A percentile compares a stretch with the other conserved stretches of the same genome.
phyloP scores from a whole-genome alignment of 2,888 invertebrate genomes.

The Cheilosia grossa region DNA sequence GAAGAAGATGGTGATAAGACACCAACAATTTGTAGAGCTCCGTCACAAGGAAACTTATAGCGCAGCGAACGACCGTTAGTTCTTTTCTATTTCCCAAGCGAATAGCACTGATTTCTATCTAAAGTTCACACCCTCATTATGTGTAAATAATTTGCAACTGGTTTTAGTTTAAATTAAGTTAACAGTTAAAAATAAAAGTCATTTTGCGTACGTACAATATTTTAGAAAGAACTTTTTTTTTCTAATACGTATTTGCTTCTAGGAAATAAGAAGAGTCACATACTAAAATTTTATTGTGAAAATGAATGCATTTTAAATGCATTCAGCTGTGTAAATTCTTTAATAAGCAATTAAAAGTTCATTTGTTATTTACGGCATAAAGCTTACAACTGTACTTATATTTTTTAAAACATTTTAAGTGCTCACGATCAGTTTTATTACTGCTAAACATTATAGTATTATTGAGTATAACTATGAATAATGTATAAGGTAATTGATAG shows the following conservation, averaged over 20 bases:
- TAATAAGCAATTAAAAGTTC: slow-evolving; percentile 27
- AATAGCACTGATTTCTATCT: slow-evolving; percentile 26
- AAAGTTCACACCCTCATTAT: not conserved
- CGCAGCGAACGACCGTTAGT: slow-evolving; percentile 59
- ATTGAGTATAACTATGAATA: slow-evolving; percentile 36
- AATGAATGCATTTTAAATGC: slow-evolving; percentile 29
- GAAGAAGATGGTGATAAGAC: slow-evolving; percentile 44
- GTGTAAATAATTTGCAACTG: slow-evolving; percentile 40
- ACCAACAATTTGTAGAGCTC: slow-evolving; percentile 26
- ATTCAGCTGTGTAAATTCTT: slow-evolving; percentile 40
- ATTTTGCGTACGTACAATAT: slow-evolving; percentile 12
- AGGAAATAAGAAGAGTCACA: slow-evolving; percentile 13
- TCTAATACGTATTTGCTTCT: slow-evolving; percentile 7
- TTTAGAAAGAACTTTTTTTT: slow-evolving; percentile 18
- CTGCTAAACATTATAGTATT: slow-evolving; percentile 53
- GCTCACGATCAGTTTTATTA: slow-evolving; percentile 26
- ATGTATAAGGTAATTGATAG: slow-evolving; percentile 30
- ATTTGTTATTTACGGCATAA: slow-evolving; percentile 1
- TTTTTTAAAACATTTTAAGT: slow-evolving; percentile 4
- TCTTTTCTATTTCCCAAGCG: slow-evolving; percentile 69
- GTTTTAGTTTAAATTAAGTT: slow-evolving; percentile 19
- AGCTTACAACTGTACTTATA: slow-evolving; percentile 1
- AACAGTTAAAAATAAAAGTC: slow-evolving; percentile 13
- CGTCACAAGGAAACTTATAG: slow-evolving; percentile 62
- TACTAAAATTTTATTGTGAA: slow-evolving; percentile 1